Percentiles rank a stretch among this genome's conserved stretches.
These are phyloP conservation scores for Dendrolimus kikuchii DNA, from an alignment of 1,140 invertebrate genomes.

Conservation along the genomic window DNA sequence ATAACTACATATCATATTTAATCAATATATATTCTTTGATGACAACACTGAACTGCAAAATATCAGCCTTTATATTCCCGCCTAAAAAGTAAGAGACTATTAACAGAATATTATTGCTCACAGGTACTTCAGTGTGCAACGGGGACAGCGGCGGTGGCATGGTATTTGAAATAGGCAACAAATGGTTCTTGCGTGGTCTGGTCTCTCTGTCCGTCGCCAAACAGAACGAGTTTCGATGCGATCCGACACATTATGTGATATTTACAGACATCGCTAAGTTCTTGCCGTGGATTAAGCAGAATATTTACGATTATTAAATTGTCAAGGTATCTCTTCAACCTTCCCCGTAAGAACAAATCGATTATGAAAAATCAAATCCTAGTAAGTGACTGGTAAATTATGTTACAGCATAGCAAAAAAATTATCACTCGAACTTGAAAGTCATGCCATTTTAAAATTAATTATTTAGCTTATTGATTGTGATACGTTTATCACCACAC, in stretches of 20 bases:
- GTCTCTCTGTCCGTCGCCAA: constrained; percentile 70
- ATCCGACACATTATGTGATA: constrained; percentile 71
- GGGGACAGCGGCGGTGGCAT: constrained; percentile 75
- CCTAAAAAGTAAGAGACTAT: no score
- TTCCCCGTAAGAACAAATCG: not conserved
- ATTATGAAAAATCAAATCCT: not conserved
- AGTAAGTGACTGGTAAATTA: no score
- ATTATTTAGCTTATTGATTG: no score
- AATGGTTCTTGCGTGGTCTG: constrained; percentile 72
- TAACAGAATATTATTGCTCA: no score
- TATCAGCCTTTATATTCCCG: no score
- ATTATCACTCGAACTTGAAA: no score
- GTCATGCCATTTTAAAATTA: no score
- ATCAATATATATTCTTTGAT: no score
- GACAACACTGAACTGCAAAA: no score
- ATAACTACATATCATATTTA: no score
- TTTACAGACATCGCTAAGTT: constrained; percentile 74
- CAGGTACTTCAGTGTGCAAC: constrained; percentile 69
- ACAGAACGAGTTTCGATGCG: constrained; percentile 60
- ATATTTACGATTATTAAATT: constrained; percentile 26
- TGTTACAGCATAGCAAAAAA: no score
- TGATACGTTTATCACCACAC: no score
- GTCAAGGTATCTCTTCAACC: not conserved
- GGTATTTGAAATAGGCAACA: constrained; percentile 48
- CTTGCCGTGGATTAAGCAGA: constrained; percentile 65